A percentile compares a stretch with the other conserved stretches of the same genome.
Conservation (phyloP, 2,113 vertebrate genomes). For the Eleginops maclovinus region DNA sequence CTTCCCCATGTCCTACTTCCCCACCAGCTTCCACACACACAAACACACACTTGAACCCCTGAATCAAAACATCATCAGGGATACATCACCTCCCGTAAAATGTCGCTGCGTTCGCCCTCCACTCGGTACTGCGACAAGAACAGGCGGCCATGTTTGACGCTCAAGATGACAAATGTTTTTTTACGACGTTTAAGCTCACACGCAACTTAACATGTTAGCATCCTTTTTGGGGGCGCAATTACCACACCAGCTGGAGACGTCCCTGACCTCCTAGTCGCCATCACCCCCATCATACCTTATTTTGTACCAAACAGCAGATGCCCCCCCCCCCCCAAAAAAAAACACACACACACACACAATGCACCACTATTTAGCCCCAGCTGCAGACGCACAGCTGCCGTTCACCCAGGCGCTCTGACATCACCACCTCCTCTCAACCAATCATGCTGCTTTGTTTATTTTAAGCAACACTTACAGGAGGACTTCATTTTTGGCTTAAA, state of each 20-base stretch:
- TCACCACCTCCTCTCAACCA: conserved; percentile 57
- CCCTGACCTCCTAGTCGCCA: not conserved
- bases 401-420: conserved; percentile 61
- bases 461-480: conserved; percentile 41
- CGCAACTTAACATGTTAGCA: not conserved
- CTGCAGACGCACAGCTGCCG: conserved; percentile 53
- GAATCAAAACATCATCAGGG: conserved; percentile 10
- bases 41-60: not conserved
- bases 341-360: no score
- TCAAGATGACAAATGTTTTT: not conserved
- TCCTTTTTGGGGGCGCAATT: not conserved
- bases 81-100: conserved; percentile 37
- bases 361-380: conserved; percentile 53
- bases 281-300: not conserved
- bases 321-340: not conserved
- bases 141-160: conserved; percentile 38
- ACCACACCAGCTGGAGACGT: not conserved
- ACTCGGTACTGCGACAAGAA: conserved; percentile 2
- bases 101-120: conserved; percentile 10
- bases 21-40: not conserved
- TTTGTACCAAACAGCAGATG: conserved; percentile 4
- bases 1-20: not conserved
- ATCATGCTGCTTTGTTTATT: conserved; percentile 58
- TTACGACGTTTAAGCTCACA: not conserved
- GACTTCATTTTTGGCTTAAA: not conserved